These are phyloP conservation scores for Cerceris rybyensis DNA, from an alignment of 2,888 invertebrate species.

Conservation along the genomic window DNA sequence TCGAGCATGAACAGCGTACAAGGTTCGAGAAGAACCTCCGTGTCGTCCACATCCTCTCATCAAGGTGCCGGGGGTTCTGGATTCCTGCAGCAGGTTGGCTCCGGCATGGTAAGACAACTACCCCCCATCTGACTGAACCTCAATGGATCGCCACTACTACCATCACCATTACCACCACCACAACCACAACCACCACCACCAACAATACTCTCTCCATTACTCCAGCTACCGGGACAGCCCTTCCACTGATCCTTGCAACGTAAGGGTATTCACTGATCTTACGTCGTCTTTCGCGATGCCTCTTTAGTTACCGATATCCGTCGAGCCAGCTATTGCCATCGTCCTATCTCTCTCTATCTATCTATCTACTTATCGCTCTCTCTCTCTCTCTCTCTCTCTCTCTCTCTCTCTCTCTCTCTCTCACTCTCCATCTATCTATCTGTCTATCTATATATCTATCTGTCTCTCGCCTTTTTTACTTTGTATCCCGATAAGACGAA, in stretches of 20 bases:
- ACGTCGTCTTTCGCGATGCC: conserved; percentile 39
- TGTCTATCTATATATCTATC: no score
- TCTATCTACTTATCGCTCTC: conserved; percentile 3
- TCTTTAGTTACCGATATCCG: neutral
- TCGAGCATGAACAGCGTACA: conserved; percentile 90
- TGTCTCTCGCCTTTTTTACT: no score
- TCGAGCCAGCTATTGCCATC: conserved; percentile 1
- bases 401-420: no score
- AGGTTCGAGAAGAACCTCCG: conserved; percentile 87
- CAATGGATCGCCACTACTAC: conserved; percentile 82
- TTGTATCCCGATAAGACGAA: no score
- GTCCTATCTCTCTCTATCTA: neutral
- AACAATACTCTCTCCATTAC: conserved; percentile 82
- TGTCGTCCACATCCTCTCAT: conserved; percentile 86
- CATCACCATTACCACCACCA: conserved; percentile 81
- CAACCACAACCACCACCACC: conserved; percentile 75
- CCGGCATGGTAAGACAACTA: conserved; percentile 96
- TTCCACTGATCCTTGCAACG: conserved; percentile 83
- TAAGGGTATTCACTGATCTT: conserved; percentile 81
- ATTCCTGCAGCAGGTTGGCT: conserved; percentile 93
- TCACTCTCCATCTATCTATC: no score
- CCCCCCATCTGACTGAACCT: conserved; percentile 86
- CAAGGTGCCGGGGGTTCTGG: conserved; percentile 90
- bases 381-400: no score
- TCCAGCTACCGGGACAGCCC: conserved; percentile 83